Evolutionary conservation across 1,140 invertebrate genomes (phyloP).

Genomic region (Adelges cooleyi): DNA sequence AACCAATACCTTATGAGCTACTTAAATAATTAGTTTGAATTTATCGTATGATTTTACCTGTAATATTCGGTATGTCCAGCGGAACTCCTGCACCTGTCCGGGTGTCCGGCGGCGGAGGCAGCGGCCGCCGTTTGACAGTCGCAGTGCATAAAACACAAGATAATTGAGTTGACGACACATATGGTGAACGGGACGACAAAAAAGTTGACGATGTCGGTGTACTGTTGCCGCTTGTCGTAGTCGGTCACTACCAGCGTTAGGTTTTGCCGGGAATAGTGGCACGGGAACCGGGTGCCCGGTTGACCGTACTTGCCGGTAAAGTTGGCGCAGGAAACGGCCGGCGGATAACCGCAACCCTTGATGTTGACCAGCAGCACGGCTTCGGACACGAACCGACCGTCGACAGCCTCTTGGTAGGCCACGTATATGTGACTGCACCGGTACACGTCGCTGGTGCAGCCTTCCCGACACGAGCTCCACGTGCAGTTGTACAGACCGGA

Average conservation of each 20-base stretch:
- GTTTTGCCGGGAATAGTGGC: slow-evolving; percentile 71
- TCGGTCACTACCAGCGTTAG: slow-evolving; percentile 64
- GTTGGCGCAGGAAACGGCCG: slow-evolving; percentile 67
- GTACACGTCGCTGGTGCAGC: slow-evolving; percentile 77
- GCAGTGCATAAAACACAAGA: slow-evolving; percentile 72
- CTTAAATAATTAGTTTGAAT: too few relatives aligned
- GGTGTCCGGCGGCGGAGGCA: slow-evolving; percentile 33
- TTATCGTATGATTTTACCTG: neutral
- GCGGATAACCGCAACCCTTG: slow-evolving; percentile 82
- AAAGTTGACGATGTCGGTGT: slow-evolving; percentile 64
- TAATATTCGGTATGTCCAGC: neutral
- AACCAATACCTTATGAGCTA: neutral
- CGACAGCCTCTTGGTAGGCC: slow-evolving; percentile 43
- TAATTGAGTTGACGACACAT: slow-evolving; percentile 66
- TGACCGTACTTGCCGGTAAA: slow-evolving; percentile 64
- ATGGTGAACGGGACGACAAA: slow-evolving; percentile 69
- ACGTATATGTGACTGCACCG: slow-evolving; percentile 76
- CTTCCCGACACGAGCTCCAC: slow-evolving; percentile 75
- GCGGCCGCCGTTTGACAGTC: slow-evolving; percentile 53
- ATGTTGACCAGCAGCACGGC: slow-evolving; percentile 64
- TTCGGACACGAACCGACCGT: slow-evolving; percentile 37
- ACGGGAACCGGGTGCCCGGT: slow-evolving; percentile 65
- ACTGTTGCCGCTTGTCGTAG: slow-evolving; percentile 65
- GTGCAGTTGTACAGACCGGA: slow-evolving; percentile 69
- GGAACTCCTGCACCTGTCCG: neutral